These are phyloP conservation scores for Ceramica pisi DNA, from an alignment of 2,888 invertebrate species.

Conservation along the genomic window DNA sequence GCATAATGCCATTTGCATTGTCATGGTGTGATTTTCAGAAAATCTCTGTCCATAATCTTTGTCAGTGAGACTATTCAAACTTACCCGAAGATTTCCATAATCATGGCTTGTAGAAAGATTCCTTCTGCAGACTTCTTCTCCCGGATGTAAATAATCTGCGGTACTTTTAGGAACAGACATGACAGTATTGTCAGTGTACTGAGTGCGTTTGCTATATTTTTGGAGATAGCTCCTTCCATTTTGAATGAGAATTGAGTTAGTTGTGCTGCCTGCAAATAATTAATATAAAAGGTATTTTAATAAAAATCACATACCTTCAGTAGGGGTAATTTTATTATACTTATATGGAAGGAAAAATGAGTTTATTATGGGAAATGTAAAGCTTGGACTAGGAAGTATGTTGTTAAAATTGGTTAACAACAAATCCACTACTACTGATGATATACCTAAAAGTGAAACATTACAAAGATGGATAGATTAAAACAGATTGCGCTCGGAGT, in stretches of 20 bases:
- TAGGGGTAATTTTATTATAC: not conserved
- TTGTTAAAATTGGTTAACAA: not conserved
- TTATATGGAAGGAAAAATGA: too few species aligned
- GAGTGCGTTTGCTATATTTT: slow-evolving; percentile 80
- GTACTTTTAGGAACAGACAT: slow-evolving; percentile 95
- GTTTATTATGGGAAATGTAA: too few species aligned
- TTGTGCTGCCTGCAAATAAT: slow-evolving; percentile 34
- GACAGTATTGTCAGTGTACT: slow-evolving; percentile 94
- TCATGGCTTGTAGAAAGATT: slow-evolving; percentile 92
- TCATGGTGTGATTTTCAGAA: too few species aligned
- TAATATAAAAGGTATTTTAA: not conserved
- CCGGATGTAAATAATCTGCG: slow-evolving; percentile 94
- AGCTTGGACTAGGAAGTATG: not conserved
- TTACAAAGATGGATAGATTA: too few species aligned
- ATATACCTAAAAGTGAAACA: too few species aligned
- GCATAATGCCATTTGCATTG: too few species aligned
- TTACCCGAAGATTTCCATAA: slow-evolving; percentile 93
- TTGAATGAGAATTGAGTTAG: slow-evolving; percentile 32
- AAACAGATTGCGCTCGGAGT: too few species aligned
- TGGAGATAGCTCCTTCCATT: slow-evolving; percentile 70
- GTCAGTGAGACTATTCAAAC: not conserved
- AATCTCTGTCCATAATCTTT: too few species aligned
- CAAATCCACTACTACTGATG: not conserved
- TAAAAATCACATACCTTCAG: too few species aligned
- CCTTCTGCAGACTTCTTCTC: slow-evolving; percentile 93